Percentiles rank a stretch among this genome's conserved stretches.
phyloP scores from a whole-genome alignment of 1,140 invertebrate genomes.

The Halesus radiatus region DNA sequence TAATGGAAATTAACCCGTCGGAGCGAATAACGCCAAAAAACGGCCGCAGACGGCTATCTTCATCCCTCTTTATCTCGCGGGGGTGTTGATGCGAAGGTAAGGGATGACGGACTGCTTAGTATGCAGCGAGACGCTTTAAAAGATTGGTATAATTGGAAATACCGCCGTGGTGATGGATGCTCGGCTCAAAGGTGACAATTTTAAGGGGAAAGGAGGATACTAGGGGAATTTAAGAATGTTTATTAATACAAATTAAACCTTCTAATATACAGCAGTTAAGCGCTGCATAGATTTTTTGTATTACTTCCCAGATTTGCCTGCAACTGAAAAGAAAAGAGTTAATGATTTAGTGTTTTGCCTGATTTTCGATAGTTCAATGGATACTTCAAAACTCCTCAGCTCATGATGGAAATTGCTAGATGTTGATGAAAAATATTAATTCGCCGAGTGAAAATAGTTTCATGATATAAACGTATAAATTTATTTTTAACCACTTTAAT shows the following conservation, averaged over 20 bases:
- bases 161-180: constrained; percentile 35
- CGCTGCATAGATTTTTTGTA: no score
- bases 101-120: constrained; percentile 25
- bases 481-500: no score
- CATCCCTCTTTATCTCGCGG: constrained; percentile 30
- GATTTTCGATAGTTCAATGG: no score
- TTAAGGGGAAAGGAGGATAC: constrained; percentile 39
- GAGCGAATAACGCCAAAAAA: constrained; percentile 52
- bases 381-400: no score
- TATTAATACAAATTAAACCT: neutral
- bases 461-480: no score
- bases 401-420: no score
- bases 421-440: no score
- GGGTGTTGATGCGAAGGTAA: constrained; percentile 9
- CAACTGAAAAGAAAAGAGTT: no score
- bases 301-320: no score
- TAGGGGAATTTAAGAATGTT: neutral
- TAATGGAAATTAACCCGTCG: constrained; percentile 56
- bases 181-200: constrained; percentile 47
- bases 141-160: constrained; percentile 54
- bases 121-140: constrained; percentile 48
- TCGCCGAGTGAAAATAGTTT: no score
- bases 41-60: constrained; percentile 6
- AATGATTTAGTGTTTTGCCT: no score
- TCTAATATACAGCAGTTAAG: neutral